A percentile compares a stretch with the other conserved stretches of the same genome.
Evolutionary conservation across 1,140 invertebrate genomes (phyloP).

Genomic region (Mya arenaria): DNA sequence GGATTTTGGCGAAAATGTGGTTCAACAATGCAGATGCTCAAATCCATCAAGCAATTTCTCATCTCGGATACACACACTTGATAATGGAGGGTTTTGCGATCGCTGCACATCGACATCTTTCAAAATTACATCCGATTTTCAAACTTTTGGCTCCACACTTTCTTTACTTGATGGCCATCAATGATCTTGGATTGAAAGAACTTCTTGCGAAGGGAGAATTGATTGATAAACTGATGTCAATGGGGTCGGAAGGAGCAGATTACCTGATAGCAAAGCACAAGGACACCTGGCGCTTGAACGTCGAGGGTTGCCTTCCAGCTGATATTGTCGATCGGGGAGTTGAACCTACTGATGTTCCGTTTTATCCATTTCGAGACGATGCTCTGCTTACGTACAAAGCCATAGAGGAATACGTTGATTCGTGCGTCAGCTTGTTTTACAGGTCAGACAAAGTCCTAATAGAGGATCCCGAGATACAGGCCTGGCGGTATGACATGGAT

Average conservation of each 20-base stretch:
- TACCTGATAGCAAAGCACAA: background rate
- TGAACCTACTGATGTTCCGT: slow-evolving; percentile 9
- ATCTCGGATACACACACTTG: slow-evolving; percentile 79
- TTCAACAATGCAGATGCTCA: slow-evolving; percentile 82
- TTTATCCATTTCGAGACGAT: slow-evolving; percentile 24
- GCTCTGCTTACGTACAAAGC: slow-evolving; percentile 29
- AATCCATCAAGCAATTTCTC: slow-evolving; percentile 79
- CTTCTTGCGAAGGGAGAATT: background rate
- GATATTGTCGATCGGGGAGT: slow-evolving; percentile 65
- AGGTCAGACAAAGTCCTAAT: background rate
- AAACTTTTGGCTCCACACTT: slow-evolving; percentile 81
- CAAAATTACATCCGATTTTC: slow-evolving; percentile 80
- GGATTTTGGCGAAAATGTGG: slow-evolving; percentile 82
- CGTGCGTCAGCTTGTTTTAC: slow-evolving; percentile 24
- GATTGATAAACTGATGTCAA: background rate
- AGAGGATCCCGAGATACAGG: slow-evolving; percentile 33
- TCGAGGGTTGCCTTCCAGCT: slow-evolving; percentile 38
- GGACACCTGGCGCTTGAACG: slow-evolving; percentile 39
- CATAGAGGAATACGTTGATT: slow-evolving; percentile 11
- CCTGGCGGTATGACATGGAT: slow-evolving; percentile 34
- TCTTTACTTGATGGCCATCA: slow-evolving; percentile 78
- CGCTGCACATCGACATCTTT: slow-evolving; percentile 78
- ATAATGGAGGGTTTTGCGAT: slow-evolving; percentile 80
- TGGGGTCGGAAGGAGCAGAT: background rate
- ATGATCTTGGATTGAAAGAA: slow-evolving; percentile 52